Evolutionary conservation across 2,113 vertebrate genomes (phyloP).

Genomic region (Heterocephalus glaber): DNA sequence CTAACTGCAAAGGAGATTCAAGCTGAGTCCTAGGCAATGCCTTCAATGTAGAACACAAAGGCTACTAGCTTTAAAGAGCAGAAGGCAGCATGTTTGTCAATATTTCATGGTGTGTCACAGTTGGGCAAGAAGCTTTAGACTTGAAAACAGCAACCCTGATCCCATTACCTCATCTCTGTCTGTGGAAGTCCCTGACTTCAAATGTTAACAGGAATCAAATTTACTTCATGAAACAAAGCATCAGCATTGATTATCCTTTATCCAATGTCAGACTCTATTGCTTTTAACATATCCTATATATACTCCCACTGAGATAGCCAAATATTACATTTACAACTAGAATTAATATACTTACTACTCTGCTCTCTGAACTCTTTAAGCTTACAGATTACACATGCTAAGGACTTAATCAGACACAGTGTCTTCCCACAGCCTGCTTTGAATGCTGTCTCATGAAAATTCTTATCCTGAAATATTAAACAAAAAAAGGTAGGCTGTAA

Average conservation of each 20-base stretch:
- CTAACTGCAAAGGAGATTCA: slow-evolving; percentile 60
- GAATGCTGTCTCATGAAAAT: background rate
- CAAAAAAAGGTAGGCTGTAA: background rate
- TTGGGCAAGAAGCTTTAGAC: slow-evolving; percentile 57
- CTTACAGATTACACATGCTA: background rate
- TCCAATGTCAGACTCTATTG: background rate
- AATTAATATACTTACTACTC: background rate
- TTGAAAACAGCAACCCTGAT: slow-evolving; percentile 65
- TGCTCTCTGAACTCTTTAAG: background rate
- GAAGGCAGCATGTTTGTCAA: slow-evolving; percentile 51
- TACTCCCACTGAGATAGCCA: background rate
- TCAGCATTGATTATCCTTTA: background rate
- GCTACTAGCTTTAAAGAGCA: slow-evolving; percentile 78
- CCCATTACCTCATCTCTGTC: slow-evolving; percentile 2
- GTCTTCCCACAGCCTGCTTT: background rate
- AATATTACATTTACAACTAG: background rate
- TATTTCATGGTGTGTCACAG: slow-evolving; percentile 44
- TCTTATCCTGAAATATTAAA: background rate
- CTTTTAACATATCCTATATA: background rate
- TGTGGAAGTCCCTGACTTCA: slow-evolving; percentile 1
- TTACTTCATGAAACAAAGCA: slow-evolving; percentile 37
- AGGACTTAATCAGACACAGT: background rate
- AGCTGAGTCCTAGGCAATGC: slow-evolving; percentile 75
- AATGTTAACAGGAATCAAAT: slow-evolving; percentile 48
- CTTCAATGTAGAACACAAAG: slow-evolving; percentile 67